Evolutionary conservation across 1,140 invertebrate species (phyloP).

Genomic region (Belonocnema kinseyi): DNA sequence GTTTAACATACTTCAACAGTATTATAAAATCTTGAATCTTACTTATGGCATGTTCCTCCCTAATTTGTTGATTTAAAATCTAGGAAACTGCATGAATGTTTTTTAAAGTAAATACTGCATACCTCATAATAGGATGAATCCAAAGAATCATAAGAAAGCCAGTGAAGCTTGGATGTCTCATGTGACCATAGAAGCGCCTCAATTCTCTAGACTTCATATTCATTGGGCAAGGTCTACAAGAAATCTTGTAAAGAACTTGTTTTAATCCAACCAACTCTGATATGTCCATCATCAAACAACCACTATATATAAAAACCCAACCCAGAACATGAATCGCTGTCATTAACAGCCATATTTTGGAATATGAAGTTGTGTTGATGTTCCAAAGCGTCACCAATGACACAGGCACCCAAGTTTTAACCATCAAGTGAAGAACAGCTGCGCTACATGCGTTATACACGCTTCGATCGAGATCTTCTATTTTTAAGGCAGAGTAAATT

Average conservation of each 20-base stretch:
- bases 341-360: slow-evolving; percentile 72
- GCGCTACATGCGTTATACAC: slow-evolving; percentile 72
- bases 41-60: no score
- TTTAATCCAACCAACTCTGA: slow-evolving; percentile 79
- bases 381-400: slow-evolving; percentile 74
- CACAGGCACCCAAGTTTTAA: slow-evolving; percentile 72
- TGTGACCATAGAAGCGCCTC: slow-evolving; percentile 72
- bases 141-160: slow-evolving; percentile 76
- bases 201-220: slow-evolving; percentile 72
- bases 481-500: slow-evolving; percentile 63
- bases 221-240: slow-evolving; percentile 69
- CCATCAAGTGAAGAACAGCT: slow-evolving; percentile 61
- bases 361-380: slow-evolving; percentile 67
- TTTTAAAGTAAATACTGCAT: slow-evolving; percentile 44
- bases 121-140: slow-evolving; percentile 78
- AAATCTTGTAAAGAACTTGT: slow-evolving; percentile 77
- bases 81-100: not conserved
- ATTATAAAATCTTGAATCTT: no score
- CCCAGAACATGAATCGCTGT: slow-evolving; percentile 73
- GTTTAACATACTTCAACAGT: no score
- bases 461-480: slow-evolving; percentile 73
- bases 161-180: slow-evolving; percentile 78
- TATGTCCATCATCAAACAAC: slow-evolving; percentile 79
- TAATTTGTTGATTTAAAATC: no score
- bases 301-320: slow-evolving; percentile 80